Base-by-base conservation (phyloP, 2,888 invertebrate species). In the Bedellia somnulentella region DNA sequence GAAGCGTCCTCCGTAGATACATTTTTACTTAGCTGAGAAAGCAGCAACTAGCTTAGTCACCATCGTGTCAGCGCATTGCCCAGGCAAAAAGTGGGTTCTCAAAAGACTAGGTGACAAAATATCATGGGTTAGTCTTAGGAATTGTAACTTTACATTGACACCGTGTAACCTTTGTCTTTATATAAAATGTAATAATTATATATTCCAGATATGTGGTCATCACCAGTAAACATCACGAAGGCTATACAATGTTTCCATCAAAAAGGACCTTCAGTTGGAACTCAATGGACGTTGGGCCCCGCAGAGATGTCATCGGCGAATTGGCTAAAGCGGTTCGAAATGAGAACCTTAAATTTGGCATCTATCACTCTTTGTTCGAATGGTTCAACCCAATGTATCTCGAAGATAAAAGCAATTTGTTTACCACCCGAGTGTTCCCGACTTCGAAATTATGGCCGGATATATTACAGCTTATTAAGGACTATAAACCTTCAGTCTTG, bases 161-260 rank as follows among this genome's bases (percentile, higher is more conserved):
- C n/a, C n/a, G n/a, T 33, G 10, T 23, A 15, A 17, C 13, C n/a
- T 17, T 17, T 17, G 13, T 18, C 10, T 22, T 16, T 29, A 31
- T 26, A 12, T 13, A 24, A 17, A 24, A 5, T 25, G 29, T 17
- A 8, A 15, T 10, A 11, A 27, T 5, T 15, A 11, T 27, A 11
- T 12, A 10, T 51, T 59, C 8, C 37, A 87, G 87, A 52, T 90
- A 91, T 49, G 79, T 92, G 2, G 89, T 93, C 1, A 53, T 93
- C 22, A 92, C 92, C 5, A 89, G 87, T 49, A 93, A 93, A 57
- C 93, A 93, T 57, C 92, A 93, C 54, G 93, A 93, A 52, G 93
- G 93, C 0, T 93, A 77, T 51, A 84, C 90, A 4, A 52, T 90
- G 28, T 93, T 91, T 82, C 90, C 91, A n/a, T 89, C 91, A 0